A percentile compares a stretch with the other conserved stretches of the same genome.
Evolutionary conservation across 2,113 vertebrate species (phyloP).

Genomic region (Neolamprologus toae): DNA sequence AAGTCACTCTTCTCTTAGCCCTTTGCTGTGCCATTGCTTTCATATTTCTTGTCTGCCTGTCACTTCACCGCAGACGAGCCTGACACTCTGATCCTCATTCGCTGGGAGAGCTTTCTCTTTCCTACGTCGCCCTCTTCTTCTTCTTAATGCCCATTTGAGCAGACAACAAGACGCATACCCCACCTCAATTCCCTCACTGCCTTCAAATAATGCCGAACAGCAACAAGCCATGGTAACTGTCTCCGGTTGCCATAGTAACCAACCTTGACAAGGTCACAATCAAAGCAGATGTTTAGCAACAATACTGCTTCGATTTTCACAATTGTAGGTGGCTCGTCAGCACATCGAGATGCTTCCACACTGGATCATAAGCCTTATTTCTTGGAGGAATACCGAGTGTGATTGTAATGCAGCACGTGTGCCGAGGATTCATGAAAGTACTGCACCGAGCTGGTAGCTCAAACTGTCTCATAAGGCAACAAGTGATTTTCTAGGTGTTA

Average conservation of each 20-base stretch:
- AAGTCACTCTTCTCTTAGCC: not conserved
- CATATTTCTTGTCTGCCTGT: not conserved
- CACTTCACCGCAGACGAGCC: not conserved
- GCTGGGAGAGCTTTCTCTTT: not conserved
- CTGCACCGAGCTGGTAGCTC: not conserved
- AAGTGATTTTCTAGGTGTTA: not conserved
- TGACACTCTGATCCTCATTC: slow-evolving; percentile 12
- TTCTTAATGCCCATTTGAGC: not conserved
- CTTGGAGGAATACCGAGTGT: not conserved
- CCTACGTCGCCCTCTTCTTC: not conserved
- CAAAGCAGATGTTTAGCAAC: slow-evolving; percentile 6
- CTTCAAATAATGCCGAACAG: slow-evolving; percentile 2
- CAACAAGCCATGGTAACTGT: slow-evolving; percentile 21
- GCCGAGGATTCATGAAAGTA: too few species aligned
- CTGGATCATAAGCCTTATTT: not conserved
- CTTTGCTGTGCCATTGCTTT: slow-evolving; percentile 7
- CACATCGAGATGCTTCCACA: not conserved
- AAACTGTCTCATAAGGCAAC: not conserved
- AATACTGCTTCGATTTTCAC: not conserved
- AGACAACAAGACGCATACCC: not conserved
- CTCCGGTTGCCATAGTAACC: slow-evolving; percentile 25
- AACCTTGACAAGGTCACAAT: not conserved
- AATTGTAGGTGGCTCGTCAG: not conserved
- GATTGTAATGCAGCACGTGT: not conserved
- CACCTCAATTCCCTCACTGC: not conserved